These are phyloP conservation scores for Omphaloscelis lunosa DNA, from an alignment of 2,888 invertebrate genomes.

Conservation along the genomic window DNA sequence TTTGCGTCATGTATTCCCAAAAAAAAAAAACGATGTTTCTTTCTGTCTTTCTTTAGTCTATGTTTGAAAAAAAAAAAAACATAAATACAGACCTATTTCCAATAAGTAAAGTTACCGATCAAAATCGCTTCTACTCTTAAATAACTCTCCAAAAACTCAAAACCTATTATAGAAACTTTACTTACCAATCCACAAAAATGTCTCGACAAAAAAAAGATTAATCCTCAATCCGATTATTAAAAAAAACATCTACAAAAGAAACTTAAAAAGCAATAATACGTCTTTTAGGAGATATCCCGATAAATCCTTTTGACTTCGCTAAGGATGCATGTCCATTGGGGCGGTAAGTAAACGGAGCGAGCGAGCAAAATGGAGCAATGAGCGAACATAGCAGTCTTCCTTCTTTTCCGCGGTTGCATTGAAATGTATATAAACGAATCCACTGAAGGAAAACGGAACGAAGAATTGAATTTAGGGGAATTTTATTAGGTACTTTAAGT, in stretches of 20 bases:
- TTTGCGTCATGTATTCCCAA: not conserved
- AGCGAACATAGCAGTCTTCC: not conserved
- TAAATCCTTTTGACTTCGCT: constrained; percentile 31
- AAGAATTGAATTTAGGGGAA: not conserved
- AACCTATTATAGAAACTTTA: not conserved
- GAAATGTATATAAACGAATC: not conserved
- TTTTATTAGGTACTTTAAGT: not conserved
- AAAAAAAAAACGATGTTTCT: too few relatives aligned
- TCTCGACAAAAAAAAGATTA: not conserved
- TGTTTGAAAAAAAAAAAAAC: not conserved
- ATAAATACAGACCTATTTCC: not conserved
- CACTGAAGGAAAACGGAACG: not conserved
- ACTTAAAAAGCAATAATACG: constrained; percentile 29
- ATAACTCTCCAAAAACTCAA: not conserved
- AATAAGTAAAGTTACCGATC: not conserved
- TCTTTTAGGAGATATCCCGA: constrained; percentile 17
- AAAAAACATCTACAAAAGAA: constrained; percentile 11
- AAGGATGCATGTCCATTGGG: not conserved
- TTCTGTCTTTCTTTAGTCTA: not conserved
- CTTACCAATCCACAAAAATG: not conserved
- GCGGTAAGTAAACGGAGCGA: not conserved
- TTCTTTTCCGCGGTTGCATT: too few relatives aligned
- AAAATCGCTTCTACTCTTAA: not conserved
- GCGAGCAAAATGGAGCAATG: not conserved
- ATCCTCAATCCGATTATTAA: constrained; percentile 22